Percentiles rank a stretch among this genome's conserved stretches.
Evolutionary conservation across 2,888 invertebrate genomes (phyloP).

Genomic region (Phortica magna): DNA sequence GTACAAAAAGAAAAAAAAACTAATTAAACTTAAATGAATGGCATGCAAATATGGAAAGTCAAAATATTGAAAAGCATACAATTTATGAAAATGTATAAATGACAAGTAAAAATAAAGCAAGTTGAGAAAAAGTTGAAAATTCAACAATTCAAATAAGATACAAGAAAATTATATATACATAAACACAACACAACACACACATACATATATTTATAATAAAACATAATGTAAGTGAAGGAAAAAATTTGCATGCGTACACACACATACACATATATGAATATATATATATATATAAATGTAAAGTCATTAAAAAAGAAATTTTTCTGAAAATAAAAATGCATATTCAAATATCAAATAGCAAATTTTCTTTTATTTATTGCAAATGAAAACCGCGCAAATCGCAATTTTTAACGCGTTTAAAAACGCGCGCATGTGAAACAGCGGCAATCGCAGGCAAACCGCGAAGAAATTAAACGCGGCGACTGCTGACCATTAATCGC

Average conservation of each 20-base stretch:
- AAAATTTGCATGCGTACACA: constrained; percentile 42
- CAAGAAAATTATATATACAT: not conserved
- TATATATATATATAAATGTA: constrained; percentile 61
- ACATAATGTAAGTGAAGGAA: constrained; percentile 39
- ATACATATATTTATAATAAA: constrained; percentile 40
- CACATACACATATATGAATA: constrained; percentile 33
- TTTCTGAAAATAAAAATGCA: constrained; percentile 73
- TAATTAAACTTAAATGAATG: constrained; percentile 28
- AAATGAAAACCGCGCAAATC: too few relatives aligned
- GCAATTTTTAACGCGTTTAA: too few relatives aligned
- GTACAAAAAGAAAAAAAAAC: constrained; percentile 42
- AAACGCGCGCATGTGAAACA: too few relatives aligned
- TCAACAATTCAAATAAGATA: not conserved
- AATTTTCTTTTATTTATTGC: too few relatives aligned
- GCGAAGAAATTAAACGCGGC: too few relatives aligned
- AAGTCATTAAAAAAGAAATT: constrained; percentile 62
- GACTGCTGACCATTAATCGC: too few relatives aligned
- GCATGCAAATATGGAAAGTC: constrained; percentile 21
- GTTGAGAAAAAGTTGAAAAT: constrained; percentile 32
- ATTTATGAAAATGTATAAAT: not conserved
- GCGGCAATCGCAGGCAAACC: too few relatives aligned
- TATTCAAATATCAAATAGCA: constrained; percentile 62
- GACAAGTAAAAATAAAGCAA: constrained; percentile 28
- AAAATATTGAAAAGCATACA: not conserved
- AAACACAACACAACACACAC: constrained; percentile 23